Evolutionary conservation across 2,797 vertebrate species (phyloP).

Genomic region (Tenualosa ilisha): DNA sequence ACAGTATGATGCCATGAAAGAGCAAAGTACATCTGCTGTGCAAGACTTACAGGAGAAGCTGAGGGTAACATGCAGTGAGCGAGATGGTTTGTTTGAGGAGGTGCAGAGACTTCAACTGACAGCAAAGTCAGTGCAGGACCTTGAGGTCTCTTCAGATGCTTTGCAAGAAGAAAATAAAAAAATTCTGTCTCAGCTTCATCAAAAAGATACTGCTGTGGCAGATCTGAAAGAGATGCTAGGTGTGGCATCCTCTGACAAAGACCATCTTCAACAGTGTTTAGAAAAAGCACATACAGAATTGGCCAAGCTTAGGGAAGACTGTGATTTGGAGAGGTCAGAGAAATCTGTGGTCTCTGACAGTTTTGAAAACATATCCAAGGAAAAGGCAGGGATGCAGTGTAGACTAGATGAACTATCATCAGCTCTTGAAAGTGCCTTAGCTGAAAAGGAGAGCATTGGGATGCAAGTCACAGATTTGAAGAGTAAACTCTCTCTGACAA

Average conservation of each 20-base stretch:
- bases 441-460: slow-evolving; percentile 59
- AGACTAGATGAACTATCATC: slow-evolving; percentile 68
- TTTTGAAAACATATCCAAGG: slow-evolving; percentile 62
- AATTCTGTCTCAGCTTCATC: slow-evolving; percentile 65
- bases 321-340: slow-evolving; percentile 56
- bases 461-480: slow-evolving; percentile 64
- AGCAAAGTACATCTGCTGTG: slow-evolving; percentile 80
- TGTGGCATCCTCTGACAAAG: slow-evolving; percentile 69
- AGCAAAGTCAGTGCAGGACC: slow-evolving; percentile 65
- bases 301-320: slow-evolving; percentile 52
- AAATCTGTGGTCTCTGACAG: slow-evolving; percentile 66
- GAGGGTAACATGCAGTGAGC: slow-evolving; percentile 77
- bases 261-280: slow-evolving; percentile 64
- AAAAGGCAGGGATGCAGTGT: slow-evolving; percentile 68
- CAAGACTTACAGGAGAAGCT: slow-evolving; percentile 82
- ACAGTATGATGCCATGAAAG: slow-evolving; percentile 84
- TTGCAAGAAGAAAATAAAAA: slow-evolving; percentile 75
- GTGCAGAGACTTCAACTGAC: slow-evolving; percentile 71
- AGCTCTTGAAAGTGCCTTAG: slow-evolving; percentile 63
- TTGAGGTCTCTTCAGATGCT: slow-evolving; percentile 67
- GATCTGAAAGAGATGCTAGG: slow-evolving; percentile 73
- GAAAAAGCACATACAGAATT: slow-evolving; percentile 52
- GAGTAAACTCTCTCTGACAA: slow-evolving; percentile 67
- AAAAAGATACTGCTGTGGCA: slow-evolving; percentile 72
- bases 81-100: slow-evolving; percentile 75